Conservation (phyloP, 2,888 invertebrate genomes). For the Crossocerus cetratus region DNA sequence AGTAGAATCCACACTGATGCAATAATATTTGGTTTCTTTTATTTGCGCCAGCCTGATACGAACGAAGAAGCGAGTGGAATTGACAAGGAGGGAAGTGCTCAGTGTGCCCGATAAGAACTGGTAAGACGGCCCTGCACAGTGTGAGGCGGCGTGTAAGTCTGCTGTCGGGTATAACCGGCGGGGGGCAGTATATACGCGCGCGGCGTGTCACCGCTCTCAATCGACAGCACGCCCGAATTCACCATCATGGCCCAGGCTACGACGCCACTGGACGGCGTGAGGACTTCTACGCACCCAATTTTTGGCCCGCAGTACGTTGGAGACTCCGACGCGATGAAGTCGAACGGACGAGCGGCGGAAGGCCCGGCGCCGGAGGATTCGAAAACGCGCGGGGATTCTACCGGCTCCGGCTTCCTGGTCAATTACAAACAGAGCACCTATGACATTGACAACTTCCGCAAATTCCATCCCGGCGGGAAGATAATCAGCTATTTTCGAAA, state of each 20-base stretch:
- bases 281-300: not conserved
- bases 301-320: too few species aligned
- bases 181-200: too few species aligned
- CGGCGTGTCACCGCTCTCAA: too few species aligned
- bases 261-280: not conserved
- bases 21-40: too few species aligned
- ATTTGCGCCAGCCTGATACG: too few species aligned
- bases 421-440: constrained; percentile 78
- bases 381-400: not conserved
- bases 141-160: too few species aligned
- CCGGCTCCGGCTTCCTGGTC: constrained; percentile 71
- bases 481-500: constrained; percentile 81
- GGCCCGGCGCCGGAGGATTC: not conserved
- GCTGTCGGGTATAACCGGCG: too few species aligned
- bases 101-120: not conserved
- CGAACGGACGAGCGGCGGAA: not conserved
- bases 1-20: too few species aligned
- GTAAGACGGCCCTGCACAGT: not conserved
- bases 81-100: too few species aligned
- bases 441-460: constrained; percentile 82
- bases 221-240: not conserved
- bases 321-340: not conserved
- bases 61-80: too few species aligned
- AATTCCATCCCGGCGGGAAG: constrained; percentile 87
- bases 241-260: not conserved